Base-by-base conservation (phyloP, 2,113 vertebrate genomes). In the Osmerus eperlanus region DNA sequence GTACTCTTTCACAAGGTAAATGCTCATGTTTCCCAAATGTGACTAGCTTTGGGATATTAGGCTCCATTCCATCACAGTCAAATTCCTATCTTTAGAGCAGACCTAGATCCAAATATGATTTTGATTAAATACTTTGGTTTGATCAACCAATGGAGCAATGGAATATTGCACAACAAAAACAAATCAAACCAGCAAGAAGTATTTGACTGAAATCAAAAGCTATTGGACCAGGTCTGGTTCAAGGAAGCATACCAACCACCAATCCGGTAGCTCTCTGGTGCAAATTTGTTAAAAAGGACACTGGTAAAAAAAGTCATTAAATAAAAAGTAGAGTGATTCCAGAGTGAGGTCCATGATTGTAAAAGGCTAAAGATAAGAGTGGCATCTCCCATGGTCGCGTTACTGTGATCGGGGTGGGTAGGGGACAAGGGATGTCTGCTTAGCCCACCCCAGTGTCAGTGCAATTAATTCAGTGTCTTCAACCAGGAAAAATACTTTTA, bases 381-480 rank as follows among this genome's bases (percentile, higher is more conserved):
- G 67, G 73, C 70, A 80, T 67, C 71, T 84, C 14, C 14, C 11
- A 25, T 16, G 23, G 16, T 18, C 18, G 36, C 28, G 36, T 32
- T 70, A 52, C 52, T 36, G 58, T 68, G 65, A 65, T 32, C 62
- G 5, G 23, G 47, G 60, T 15, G 60, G 28, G 61, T 4, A 14
- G 28, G 28, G 16, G 29, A 18, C 15, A 32, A 72, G 65, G 53
- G 67, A 70, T 82, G 76, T 76, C 74, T 32, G 56, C 63, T 53
- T 71, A 71, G 23, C 41, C 62, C 52, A 72, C 61, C 70, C 72
- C 41, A 28, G 18, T 66, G 71, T 82, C 76, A 86, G 81, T 81
- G 84, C 77, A 85, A 81, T 73, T 78, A 36, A 56, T 69, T 73
- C 62, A 68, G 70, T 75, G 58, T 29, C 47, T 75, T 58, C 14